Conservation (phyloP, 2,888 invertebrate genomes). For the Falcaria lacertinaria region DNA sequence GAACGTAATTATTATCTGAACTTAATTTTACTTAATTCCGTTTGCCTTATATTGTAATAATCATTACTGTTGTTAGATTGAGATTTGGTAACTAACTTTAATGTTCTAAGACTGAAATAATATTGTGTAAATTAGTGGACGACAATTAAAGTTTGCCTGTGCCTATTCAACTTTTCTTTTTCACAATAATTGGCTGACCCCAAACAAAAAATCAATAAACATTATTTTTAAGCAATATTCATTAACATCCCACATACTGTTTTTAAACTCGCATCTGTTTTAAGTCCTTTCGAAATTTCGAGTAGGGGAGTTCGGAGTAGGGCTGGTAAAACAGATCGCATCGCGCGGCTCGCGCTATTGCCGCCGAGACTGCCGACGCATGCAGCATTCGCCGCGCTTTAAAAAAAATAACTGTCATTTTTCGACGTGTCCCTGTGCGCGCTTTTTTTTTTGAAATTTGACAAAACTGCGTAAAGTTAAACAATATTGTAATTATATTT, state of each 20-base stretch:
- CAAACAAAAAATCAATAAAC: conserved; percentile 26
- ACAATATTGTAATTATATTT: conserved; percentile 16
- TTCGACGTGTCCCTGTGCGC: conserved; percentile 30
- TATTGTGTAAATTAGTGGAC: no score
- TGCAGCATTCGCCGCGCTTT: conserved; percentile 46
- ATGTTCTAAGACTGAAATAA: no score
- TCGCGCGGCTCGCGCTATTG: conserved; percentile 57
- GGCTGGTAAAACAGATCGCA: conserved; percentile 72
- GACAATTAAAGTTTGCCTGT: no score
- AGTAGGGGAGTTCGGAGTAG: conserved; percentile 68
- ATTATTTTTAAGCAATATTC: conserved; percentile 51
- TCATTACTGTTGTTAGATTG: no score
- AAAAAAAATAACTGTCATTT: conserved; percentile 34
- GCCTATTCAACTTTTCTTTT: conserved; percentile 5
- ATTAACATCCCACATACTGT: conserved; percentile 47
- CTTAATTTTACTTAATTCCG: no score
- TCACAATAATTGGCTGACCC: conserved; percentile 23
- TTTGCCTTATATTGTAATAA: no score
- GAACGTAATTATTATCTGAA: no score
- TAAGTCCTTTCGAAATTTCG: conserved; percentile 69
- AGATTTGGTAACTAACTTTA: no score
- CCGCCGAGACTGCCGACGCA: conserved; percentile 52
- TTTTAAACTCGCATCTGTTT: conserved; percentile 45
- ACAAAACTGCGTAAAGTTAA: neutral
- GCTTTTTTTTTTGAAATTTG: conserved; percentile 13